Evolutionary conservation across 2,113 vertebrate species (phyloP).

Genomic region (Melospiza melodia): DNA sequence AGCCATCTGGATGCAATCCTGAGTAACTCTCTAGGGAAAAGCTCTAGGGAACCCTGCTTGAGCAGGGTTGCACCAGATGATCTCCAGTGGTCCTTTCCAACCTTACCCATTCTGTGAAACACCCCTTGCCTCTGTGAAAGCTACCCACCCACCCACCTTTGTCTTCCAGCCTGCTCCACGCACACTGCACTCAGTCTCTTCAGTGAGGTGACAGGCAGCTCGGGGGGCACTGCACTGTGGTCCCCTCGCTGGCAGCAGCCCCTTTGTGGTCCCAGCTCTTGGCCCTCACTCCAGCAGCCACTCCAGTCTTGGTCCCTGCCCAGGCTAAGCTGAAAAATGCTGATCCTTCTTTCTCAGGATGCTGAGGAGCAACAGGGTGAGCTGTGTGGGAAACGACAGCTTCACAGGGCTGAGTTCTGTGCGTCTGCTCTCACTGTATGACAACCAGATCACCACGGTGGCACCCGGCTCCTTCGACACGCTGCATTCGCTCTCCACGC

Average conservation of each 20-base stretch:
- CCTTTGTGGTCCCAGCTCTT: neutral
- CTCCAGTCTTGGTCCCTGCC: neutral
- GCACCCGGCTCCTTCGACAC: constrained; percentile 93
- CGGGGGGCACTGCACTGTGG: neutral
- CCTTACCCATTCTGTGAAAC: neutral
- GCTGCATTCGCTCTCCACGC: constrained; percentile 91
- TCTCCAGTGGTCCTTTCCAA: neutral
- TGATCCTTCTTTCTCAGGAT: constrained; percentile 77
- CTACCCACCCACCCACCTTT: neutral
- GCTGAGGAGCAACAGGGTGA: constrained; percentile 95
- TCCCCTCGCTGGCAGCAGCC: neutral
- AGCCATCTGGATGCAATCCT: neutral
- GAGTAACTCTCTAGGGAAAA: neutral
- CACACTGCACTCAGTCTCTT: neutral
- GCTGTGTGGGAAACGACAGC: constrained; percentile 94
- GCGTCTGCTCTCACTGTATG: constrained; percentile 93
- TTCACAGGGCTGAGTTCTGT: constrained; percentile 95
- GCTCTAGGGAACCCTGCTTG: neutral
- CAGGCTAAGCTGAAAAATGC: neutral
- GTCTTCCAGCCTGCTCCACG: neutral
- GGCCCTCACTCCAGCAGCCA: neutral
- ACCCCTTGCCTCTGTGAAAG: neutral
- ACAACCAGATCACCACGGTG: constrained; percentile 96
- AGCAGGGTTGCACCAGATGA: neutral
- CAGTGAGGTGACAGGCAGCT: neutral